Evolutionary conservation across 1,140 invertebrate species (phyloP).

Genomic region (Portunus trituberculatus): DNA sequence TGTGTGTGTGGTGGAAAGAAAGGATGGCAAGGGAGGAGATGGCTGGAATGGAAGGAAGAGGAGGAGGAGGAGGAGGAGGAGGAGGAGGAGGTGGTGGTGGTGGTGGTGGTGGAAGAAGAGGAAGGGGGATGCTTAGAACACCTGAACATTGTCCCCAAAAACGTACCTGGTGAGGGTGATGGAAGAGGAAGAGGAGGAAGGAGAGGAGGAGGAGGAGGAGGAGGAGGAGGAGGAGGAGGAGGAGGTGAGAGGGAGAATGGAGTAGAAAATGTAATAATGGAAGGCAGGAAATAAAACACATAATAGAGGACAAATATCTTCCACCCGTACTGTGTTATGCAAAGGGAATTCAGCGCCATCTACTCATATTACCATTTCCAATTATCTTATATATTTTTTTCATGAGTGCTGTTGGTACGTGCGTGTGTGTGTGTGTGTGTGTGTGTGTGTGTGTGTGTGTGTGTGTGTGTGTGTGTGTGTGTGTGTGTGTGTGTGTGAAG

Average conservation of each 20-base stretch:
- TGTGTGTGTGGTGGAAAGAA: constrained; percentile 23
- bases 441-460: constrained; percentile 28
- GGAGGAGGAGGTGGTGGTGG: not conserved
- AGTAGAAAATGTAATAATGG: not conserved
- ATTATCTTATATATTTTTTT: not conserved
- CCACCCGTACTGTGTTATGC: too few relatives aligned
- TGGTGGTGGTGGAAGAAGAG: not conserved
- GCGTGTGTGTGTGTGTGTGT: not conserved
- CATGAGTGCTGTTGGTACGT: not conserved
- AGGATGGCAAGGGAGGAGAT: not conserved
- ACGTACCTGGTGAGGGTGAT: not conserved
- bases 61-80: not conserved
- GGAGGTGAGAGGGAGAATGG: not conserved
- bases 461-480: constrained; percentile 13
- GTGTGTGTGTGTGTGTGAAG: not conserved
- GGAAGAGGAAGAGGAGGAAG: not conserved
- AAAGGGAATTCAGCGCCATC: not conserved
- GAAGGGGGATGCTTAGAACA: not conserved
- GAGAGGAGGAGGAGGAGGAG: not conserved
- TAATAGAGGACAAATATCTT: not conserved
- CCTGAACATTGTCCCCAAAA: not conserved
- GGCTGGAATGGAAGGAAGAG: not conserved
- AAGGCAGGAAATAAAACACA: not conserved
- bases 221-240: not conserved
- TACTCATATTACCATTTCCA: not conserved